Evolutionary conservation across 2,888 invertebrate species (phyloP), one percentile per base, ranked within the genome.

Genomic region (Pharmacophagus antenor): DNA sequence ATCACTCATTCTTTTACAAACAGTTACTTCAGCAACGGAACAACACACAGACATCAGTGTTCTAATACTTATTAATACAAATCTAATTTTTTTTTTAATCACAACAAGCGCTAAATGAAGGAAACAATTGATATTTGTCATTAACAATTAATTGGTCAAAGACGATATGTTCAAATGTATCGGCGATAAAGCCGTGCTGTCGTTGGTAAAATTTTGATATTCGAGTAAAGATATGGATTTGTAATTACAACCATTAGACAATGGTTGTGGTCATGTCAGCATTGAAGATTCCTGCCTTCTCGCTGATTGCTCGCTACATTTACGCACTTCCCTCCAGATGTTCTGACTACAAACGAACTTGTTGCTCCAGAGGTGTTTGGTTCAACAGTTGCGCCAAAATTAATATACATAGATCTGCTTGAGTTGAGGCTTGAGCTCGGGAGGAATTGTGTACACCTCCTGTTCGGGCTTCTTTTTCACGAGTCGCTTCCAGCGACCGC

Each of bases 331-430:
- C 52, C 52, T 52, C 47, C 52, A 52, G 60, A 64, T 63, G 61
- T 58, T 37, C n/a, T 22, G 12, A 31, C 37, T 47, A 22, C 10
- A 22, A 47, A 5, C 15, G 21, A 44, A 59, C 46, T 44, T 12
- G 42, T 56, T 25, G 17, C 44, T 57, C 68, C 70, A 67, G 67
- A 66, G 69, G 65, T 65, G 66, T 70, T 65, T 59, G 67, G 65
- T 63, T 63, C 59, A 63, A 65, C 60, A 62, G 67, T 48, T 48
- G 48, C 56, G 56, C 41, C 48, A 31, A 46, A 71, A 60, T 92
- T 92, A 96, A 90, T 96, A 96, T 82, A 96, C 96, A 87, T 96
- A 96, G 79, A 96, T 96, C 82, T 95, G 95, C 90, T 96, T 96
- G 71, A 96, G 93, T 91, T 96, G 96, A 71, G 96, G 95, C 84